Evolutionary conservation across 2,797 vertebrate genomes (phyloP).

Genomic region (Betta splendens): DNA sequence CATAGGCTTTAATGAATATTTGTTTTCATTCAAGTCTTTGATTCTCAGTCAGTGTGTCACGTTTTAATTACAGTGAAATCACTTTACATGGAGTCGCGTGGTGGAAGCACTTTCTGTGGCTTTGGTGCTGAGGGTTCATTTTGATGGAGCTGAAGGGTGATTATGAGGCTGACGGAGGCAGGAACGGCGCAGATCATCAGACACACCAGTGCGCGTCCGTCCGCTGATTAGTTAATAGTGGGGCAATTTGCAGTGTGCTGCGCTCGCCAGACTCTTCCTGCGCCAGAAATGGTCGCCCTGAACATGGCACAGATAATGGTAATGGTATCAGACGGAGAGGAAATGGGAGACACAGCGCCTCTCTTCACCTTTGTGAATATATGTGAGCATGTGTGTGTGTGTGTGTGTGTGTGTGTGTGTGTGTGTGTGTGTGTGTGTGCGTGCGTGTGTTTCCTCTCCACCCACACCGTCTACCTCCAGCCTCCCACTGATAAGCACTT

Average conservation of each 20-base stretch:
- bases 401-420: constrained; percentile 8
- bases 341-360: constrained; percentile 51
- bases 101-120: constrained; percentile 9
- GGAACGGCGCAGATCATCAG: constrained; percentile 45
- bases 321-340: constrained; percentile 65
- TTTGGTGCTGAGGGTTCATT: constrained; percentile 43
- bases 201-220: constrained; percentile 52
- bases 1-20: too few species aligned
- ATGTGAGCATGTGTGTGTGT: constrained; percentile 28
- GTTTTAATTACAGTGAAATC: constrained; percentile 10
- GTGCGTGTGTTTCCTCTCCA: constrained; percentile 7
- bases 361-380: constrained; percentile 54
- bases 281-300: constrained; percentile 64
- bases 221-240: constrained; percentile 75
- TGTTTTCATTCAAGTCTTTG: not conserved
- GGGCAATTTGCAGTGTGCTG: constrained; percentile 68
- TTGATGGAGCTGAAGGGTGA: constrained; percentile 46
- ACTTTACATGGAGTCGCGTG: constrained; percentile 1
- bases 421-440: constrained; percentile 1
- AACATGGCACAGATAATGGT: constrained; percentile 73
- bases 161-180: constrained; percentile 40
- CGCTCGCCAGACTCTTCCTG: constrained; percentile 51
- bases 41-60: not conserved
- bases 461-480: constrained; percentile 16
- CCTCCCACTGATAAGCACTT: constrained; percentile 17